Conservation (phyloP, 1,140 invertebrate genomes). For the Achatina immaculata region DNA sequence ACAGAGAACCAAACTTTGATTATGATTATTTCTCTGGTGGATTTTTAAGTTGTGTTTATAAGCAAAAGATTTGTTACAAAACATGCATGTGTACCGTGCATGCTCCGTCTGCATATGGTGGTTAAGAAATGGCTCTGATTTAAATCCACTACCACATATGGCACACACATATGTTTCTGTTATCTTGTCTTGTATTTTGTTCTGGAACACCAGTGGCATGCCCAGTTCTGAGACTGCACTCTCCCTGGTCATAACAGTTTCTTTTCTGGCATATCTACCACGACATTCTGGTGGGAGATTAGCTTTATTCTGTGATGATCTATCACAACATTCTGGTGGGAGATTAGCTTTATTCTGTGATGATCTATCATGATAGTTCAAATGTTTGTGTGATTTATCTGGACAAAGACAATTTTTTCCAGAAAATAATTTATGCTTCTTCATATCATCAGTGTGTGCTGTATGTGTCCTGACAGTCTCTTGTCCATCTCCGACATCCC, state of each 20-base stretch:
- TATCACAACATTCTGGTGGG: too few relatives aligned
- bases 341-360: background rate
- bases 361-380: too few relatives aligned
- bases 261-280: too few relatives aligned
- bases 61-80: background rate
- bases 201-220: background rate
- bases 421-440: too few relatives aligned
- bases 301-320: background rate
- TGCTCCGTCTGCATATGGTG: background rate
- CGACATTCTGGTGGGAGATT: too few relatives aligned
- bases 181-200: background rate
- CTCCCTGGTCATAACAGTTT: background rate
- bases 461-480: too few relatives aligned
- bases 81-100: background rate
- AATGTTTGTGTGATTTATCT: too few relatives aligned
- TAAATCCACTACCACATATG: too few relatives aligned
- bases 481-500: too few relatives aligned
- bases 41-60: background rate
- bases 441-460: too few relatives aligned
- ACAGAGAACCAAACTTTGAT: background rate
- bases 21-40: background rate
- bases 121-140: background rate
- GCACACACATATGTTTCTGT: background rate
- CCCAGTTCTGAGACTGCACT: background rate
- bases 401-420: too few relatives aligned